Evolutionary conservation across 2,113 vertebrate species (phyloP).

Genomic region (Terrapene triunguis): DNA sequence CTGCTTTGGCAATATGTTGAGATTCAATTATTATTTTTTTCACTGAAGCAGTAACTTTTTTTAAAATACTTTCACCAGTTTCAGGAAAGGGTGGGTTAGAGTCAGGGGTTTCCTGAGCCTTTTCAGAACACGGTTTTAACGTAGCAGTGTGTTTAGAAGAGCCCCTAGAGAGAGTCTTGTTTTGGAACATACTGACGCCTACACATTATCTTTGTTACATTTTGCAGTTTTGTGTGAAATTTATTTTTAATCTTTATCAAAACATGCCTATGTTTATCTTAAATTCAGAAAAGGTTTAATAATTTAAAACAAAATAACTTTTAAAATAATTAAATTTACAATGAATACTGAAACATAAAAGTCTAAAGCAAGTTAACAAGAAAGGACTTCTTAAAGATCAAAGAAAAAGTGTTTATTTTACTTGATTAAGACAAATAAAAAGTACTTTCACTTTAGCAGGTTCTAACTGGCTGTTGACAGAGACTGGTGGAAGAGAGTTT

Average conservation of each 20-base stretch:
- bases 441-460: conserved; percentile 85
- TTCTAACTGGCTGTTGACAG: conserved; percentile 68
- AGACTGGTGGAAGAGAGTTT: conserved; percentile 64
- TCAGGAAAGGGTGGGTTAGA: conserved; percentile 87
- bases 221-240: conserved; percentile 83
- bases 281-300: conserved; percentile 80
- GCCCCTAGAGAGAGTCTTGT: conserved; percentile 85
- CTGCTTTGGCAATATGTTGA: conserved; percentile 15
- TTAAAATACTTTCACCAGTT: conserved; percentile 81
- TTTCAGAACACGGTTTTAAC: conserved; percentile 80
- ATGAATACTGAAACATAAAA: conserved; percentile 85
- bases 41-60: conserved; percentile 60
- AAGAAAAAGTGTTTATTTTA: conserved; percentile 82
- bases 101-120: conserved; percentile 85
- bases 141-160: conserved; percentile 74
- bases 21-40: conserved; percentile 21
- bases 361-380: conserved; percentile 82
- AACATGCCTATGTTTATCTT: conserved; percentile 84
- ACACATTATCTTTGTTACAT: conserved; percentile 80
- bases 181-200: conserved; percentile 85
- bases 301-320: conserved; percentile 84
- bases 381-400: conserved; percentile 84
- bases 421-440: conserved; percentile 80
- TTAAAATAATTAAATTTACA: conserved; percentile 86
- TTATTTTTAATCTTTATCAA: conserved; percentile 86